Evolutionary conservation across 2,888 invertebrate species (phyloP), one percentile per base, ranked within the genome.

Genomic region (Dexiosoma caninum): DNA sequence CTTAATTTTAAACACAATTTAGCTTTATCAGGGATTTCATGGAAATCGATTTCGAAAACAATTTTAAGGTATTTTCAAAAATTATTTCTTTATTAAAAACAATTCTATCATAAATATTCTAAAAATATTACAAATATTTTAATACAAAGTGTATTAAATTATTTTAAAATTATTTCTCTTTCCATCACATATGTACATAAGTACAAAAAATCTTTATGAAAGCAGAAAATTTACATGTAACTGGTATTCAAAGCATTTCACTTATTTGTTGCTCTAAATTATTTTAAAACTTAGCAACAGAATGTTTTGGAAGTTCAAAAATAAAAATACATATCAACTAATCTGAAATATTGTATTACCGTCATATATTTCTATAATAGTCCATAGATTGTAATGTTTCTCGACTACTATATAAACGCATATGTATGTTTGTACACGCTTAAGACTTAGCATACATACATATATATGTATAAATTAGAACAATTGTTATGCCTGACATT

Each of bases 401-500:
- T 44, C 27, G n/a, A 5, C 30, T 44, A 23, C 21, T 23, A 12
- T 9, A 5, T 27, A 3, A 27, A 9, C 12, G 46, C 32, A 9
- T 40, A 16, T 16, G n/a, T 32, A 27, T 32, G 8, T 16, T 27
- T n/a, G 6, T 27, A 14, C 51, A 53, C 14, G 4, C 16, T 30
- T 16, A 19, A 12, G 16, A n/a, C 1, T 27, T 10, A 21, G 46
- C 6, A 21, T 27, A 30, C 40, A 53, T 27, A 27, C 4, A 19
- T 64, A 49, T 37, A 1, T 37, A 4, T n/a, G 30, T 57, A 9
- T 14, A 46, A 19, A 64, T 44, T 57, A 57, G 30, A 66, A 37
- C 66, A 64, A 67, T 66, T 66, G 74, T 75, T 75, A 23, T 75
- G 75, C 59, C 75, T 59, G 49, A 49, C 46, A 66, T 75, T 44